phyloP scores from a whole-genome alignment of 2,797 vertebrate species.

The Tinamus major region DNA sequence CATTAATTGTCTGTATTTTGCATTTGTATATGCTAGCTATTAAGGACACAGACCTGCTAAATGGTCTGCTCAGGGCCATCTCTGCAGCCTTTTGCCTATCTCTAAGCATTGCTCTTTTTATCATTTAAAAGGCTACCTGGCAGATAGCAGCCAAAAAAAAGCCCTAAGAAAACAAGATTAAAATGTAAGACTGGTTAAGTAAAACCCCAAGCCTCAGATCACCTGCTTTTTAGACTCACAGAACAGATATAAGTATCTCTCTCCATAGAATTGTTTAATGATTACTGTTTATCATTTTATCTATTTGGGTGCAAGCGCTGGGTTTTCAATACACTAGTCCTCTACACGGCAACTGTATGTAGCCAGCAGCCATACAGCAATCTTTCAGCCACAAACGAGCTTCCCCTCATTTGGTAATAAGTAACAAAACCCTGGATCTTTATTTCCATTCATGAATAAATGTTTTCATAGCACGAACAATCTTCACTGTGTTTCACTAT shows the following conservation, averaged over 20 bases:
- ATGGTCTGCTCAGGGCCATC: neutral
- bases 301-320: neutral
- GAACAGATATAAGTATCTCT: neutral
- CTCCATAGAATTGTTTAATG: neutral
- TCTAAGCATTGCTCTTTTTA: neutral
- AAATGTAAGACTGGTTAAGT: neutral
- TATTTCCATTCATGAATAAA: neutral
- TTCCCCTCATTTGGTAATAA: neutral
- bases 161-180: neutral
- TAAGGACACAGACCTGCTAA: neutral
- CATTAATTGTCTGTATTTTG: neutral
- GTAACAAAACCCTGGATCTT: neutral
- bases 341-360: neutral
- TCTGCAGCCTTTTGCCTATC: neutral
- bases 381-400: neutral
- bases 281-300: neutral
- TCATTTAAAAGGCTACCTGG: neutral
- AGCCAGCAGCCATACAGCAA: neutral
- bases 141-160: slow-evolving; percentile 2
- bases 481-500: neutral
- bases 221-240: neutral
- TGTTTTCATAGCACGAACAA: neutral
- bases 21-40: neutral
- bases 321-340: neutral
- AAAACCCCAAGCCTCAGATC: neutral